Evolutionary conservation across 1,140 invertebrate species (phyloP).

Genomic region (Magallana angulata): DNA sequence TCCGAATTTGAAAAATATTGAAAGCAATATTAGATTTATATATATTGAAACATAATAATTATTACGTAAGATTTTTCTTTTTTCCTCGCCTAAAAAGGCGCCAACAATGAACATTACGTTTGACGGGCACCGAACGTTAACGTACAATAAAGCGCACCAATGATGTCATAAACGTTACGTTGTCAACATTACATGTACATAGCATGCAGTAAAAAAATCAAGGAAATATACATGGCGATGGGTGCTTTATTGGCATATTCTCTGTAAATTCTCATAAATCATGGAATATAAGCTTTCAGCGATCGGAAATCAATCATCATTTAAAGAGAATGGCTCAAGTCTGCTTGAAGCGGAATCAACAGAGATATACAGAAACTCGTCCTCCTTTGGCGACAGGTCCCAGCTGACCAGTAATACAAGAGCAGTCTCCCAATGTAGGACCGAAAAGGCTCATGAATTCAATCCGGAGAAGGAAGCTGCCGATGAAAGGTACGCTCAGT

Average conservation of each 20-base stretch:
- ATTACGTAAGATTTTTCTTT: too few relatives aligned
- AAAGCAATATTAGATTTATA: too few relatives aligned
- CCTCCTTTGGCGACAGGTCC: background rate
- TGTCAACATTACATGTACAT: background rate
- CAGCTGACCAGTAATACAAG: background rate
- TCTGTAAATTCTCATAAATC: background rate
- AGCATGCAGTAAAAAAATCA: background rate
- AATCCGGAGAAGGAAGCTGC: slow-evolving; percentile 55
- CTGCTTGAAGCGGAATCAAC: background rate
- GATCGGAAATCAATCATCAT: background rate
- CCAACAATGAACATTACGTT: background rate
- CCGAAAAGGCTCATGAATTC: slow-evolving; percentile 39
- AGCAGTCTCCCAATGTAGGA: background rate
- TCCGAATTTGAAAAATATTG: too few relatives aligned
- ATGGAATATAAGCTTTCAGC: slow-evolving; percentile 18
- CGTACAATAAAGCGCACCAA: background rate
- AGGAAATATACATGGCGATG: background rate
- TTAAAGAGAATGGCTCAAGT: background rate
- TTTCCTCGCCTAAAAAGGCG: too few relatives aligned
- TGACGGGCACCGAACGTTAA: background rate
- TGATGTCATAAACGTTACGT: slow-evolving; percentile 4
- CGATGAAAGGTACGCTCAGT: slow-evolving; percentile 46
- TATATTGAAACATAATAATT: too few relatives aligned
- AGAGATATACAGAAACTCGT: background rate
- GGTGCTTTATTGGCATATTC: too few relatives aligned